Base-by-base conservation (phyloP, 2,113 vertebrate genomes). In the Malurus elegans region DNA sequence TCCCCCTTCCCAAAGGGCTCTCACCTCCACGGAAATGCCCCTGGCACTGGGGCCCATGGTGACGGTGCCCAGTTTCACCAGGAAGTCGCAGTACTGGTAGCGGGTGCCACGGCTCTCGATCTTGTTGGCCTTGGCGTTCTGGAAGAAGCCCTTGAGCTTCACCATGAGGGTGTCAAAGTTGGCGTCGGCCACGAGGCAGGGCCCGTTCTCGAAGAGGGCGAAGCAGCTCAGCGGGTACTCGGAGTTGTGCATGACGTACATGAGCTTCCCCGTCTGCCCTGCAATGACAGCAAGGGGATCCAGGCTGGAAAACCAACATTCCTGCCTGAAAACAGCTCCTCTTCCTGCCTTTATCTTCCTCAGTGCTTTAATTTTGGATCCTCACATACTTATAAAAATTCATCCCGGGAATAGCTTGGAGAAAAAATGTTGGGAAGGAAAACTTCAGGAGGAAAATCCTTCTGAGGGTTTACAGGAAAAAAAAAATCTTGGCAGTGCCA, bases 241-340 rank as follows among this genome's bases (percentile, higher is more conserved):
- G 0, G 99, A 99, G 97, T 99, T 99, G 97, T 99, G 99, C 99
- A 99, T 99, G 96, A 99, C 98, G 3, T 99, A 99, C 95, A 99
- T 98, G 90, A 99, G 98, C 97, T 99, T 99, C 54, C 98, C 97
- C 0, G 98, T 96, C 98, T 99, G 99, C 92, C 99, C 99, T 99
- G 98, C 3, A 84, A 83, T 0, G 51, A 94, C 18, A 94, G 34
- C 53, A 6, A 40, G 0, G 25, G 64, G 6, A 29, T 32, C 5
- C 1, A 36, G 66, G 66, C 83, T 88, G 86, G 8, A 12, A 88
- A 65, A 36, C 10, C 51, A 20, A 16, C 23, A 3, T 2, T 13
- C 9, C 24, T 24, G 42, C 82, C 85, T 51, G 12, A 26, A 31
- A 90, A 48, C 61, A 73, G 23, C 65, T 48, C 19, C 92, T 36